Conservation (phyloP, 2,797 vertebrate species). For the Pipistrellus pygmaeus region DNA sequence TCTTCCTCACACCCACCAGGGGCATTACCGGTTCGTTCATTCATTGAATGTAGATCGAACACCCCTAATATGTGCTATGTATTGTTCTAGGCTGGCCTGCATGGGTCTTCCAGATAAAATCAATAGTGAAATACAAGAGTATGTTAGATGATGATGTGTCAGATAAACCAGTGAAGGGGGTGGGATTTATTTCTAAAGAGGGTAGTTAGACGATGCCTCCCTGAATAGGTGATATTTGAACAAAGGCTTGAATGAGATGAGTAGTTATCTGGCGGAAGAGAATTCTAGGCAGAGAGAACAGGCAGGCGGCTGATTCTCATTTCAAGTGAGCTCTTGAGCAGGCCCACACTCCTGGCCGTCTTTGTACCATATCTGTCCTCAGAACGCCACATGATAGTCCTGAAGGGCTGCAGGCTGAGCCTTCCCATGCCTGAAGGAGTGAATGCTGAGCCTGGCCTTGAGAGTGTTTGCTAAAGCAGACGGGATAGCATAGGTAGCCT, state of each 20-base stretch:
- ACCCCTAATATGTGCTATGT: neutral
- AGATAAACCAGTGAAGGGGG: neutral
- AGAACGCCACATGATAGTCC: neutral
- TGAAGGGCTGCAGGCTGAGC: neutral
- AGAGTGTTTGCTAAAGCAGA: neutral
- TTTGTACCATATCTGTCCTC: neutral
- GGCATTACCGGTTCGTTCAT: neutral
- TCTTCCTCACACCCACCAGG: neutral
- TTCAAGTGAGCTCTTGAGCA: slow-evolving; percentile 30
- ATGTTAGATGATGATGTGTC: neutral
- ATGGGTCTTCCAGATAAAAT: neutral
- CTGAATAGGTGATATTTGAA: neutral
- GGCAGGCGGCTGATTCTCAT: neutral
- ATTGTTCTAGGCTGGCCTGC: neutral
- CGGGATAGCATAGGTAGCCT: neutral
- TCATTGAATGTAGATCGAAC: neutral
- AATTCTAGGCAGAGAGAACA: neutral
- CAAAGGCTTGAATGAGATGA: neutral
- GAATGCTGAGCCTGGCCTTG: neutral
- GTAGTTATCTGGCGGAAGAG: neutral
- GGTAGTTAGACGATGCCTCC: neutral
- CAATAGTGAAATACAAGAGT: neutral
- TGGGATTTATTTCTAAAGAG: neutral
- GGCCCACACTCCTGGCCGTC: neutral
- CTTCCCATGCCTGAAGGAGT: neutral